Evolutionary conservation across 2,888 invertebrate genomes (phyloP).

Genomic region (Apamea crenata): DNA sequence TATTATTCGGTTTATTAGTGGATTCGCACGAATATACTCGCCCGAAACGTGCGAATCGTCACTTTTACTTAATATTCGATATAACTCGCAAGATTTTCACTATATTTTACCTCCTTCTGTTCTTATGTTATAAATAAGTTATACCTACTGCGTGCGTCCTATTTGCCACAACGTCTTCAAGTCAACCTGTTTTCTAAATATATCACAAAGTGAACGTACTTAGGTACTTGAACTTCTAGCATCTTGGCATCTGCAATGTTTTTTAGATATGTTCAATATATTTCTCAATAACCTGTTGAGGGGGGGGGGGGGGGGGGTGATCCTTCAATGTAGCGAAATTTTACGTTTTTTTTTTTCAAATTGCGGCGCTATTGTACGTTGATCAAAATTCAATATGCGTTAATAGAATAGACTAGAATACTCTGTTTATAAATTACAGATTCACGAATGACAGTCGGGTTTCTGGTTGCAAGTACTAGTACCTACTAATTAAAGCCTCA

Average conservation of each 20-base stretch:
- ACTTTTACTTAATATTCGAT: not conserved
- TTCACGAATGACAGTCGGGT: too few species aligned
- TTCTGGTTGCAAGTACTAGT: too few species aligned
- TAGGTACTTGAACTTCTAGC: conserved; percentile 29
- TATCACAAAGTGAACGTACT: conserved; percentile 49
- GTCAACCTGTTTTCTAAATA: conserved; percentile 58
- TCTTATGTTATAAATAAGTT: not conserved
- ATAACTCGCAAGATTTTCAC: not conserved
- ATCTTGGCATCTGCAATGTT: conserved; percentile 1
- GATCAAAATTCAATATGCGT: not conserved
- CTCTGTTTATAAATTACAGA: too few species aligned
- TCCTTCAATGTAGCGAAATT: not conserved
- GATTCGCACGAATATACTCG: not conserved
- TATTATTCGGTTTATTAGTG: not conserved
- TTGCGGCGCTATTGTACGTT: too few species aligned
- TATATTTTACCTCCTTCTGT: not conserved
- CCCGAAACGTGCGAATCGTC: too few species aligned
- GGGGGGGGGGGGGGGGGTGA: too few species aligned
- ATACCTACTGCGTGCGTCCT: not conserved
- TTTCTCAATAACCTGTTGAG: not conserved
- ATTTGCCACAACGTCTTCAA: conserved; percentile 4
- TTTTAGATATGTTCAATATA: not conserved
- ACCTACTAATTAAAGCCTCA: too few species aligned
- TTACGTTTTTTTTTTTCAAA: not conserved
- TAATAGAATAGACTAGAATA: too few species aligned